Base-by-base conservation (phyloP, 2,888 invertebrate species). In the Ormyrus rosae region DNA sequence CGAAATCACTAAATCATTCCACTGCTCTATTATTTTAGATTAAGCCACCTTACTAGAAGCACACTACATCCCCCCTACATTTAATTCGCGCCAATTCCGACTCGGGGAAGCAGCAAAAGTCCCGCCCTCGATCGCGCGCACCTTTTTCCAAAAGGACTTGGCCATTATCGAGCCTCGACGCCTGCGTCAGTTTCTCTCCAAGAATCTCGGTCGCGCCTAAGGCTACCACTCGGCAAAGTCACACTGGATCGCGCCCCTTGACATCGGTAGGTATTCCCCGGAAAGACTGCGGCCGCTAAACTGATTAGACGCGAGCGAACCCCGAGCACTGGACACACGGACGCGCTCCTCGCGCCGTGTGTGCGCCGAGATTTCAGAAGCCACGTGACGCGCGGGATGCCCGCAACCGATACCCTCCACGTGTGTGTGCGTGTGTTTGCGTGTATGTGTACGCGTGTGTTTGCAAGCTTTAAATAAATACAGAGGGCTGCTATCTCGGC, bases 141-240 rank as follows among this genome's bases (percentile, higher is more conserved):
- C 87, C 86, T 86, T 87, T 83, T 83, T 85, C 74, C 84, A 84
- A 58, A 79, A 75, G 56, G 81, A 83, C 79, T 85, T 87, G 65
- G 85, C 85, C 87, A 87, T 87, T 71, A 34, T 45, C 5, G 7
- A 13, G 0, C 51, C 3, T n/a, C 13, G 0, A 6, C 1, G 8
- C 51, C 53, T 11, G 53, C 50, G 6, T 61, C 19, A 19, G 19
- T 19, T 19, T 19, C 19, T 19, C 19, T 19, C 19, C 19, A 19
- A 19, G 19, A 19, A 19, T 19, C 19, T 19, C 19, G 19, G 19
- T 19, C 19, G 19, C 19, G 19, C 19, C 19, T 1, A 2, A 19
- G 19, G 19, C 19, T 19, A 19, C 19, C 1, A 19, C 19, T 19
- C 19, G 19, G 19, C 19, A 19, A 50, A 8, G 34, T 19, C 53